Percentiles rank a stretch among this genome's conserved stretches.
Conservation (phyloP, 2,797 vertebrate species). For the Karalla daura region DNA sequence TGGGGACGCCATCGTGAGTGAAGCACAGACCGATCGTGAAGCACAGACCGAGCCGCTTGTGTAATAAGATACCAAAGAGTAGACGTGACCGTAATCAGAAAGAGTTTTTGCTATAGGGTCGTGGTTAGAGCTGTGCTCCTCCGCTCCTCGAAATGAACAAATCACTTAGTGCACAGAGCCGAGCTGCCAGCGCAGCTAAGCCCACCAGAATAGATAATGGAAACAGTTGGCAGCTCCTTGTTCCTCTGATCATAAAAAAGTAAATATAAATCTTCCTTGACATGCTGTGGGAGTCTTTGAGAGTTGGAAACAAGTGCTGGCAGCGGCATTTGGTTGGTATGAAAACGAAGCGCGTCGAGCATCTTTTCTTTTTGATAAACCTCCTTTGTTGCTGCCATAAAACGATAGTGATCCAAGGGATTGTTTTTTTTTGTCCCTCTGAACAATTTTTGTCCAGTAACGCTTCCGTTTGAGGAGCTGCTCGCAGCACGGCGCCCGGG, state of each 20-base stretch:
- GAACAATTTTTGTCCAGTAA: no score
- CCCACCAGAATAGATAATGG: not conserved
- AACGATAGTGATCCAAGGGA: not conserved
- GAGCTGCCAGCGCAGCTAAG: not conserved
- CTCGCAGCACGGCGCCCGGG: no score
- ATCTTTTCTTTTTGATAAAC: slow-evolving; percentile 8
- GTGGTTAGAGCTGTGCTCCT: no score
- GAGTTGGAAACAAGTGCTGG: slow-evolving; percentile 16
- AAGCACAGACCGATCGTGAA: no score
- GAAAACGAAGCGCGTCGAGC: slow-evolving; percentile 10
- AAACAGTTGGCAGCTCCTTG: slow-evolving; percentile 8
- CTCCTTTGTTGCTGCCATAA: slow-evolving; percentile 8
- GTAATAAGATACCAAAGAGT: no score
- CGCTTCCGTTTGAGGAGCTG: no score
- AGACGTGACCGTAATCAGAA: no score
- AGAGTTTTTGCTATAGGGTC: no score
- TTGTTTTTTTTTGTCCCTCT: not conserved
- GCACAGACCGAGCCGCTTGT: no score
- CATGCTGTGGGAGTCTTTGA: slow-evolving; percentile 24
- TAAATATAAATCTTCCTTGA: not conserved
- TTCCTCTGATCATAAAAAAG: slow-evolving; percentile 21
- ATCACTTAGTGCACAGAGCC: no score
- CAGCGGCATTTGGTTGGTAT: slow-evolving; percentile 25
- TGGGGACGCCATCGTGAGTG: no score
- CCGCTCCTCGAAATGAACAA: no score